phyloP scores from a whole-genome alignment of 2,888 invertebrate species.

The Lochmaea capreae region DNA sequence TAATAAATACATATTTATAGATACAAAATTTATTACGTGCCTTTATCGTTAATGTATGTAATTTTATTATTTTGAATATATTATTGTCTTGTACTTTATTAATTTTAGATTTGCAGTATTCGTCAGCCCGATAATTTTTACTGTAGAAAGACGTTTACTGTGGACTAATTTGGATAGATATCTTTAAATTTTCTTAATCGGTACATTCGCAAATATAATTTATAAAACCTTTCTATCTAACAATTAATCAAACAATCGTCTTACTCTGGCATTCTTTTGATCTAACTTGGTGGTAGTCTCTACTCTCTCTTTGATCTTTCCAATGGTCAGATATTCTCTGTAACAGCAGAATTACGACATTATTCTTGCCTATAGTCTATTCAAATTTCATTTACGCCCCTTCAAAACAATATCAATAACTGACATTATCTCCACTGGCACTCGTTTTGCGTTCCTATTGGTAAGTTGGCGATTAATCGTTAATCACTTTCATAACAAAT shows the following conservation, averaged over 20 bases:
- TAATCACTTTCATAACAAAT: too few species aligned
- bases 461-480: too few species aligned
- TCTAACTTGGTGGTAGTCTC: too few species aligned
- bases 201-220: neutral
- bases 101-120: neutral
- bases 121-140: neutral
- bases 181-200: conserved; percentile 1
- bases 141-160: neutral
- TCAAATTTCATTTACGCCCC: too few species aligned
- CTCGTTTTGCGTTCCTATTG: too few species aligned
- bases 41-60: conserved; percentile 47
- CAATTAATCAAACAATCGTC: neutral
- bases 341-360: too few species aligned
- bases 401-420: too few species aligned
- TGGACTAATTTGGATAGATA: neutral
- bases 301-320: too few species aligned
- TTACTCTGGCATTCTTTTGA: too few species aligned
- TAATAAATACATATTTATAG: conserved; percentile 43
- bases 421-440: too few species aligned
- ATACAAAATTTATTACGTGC: conserved; percentile 51
- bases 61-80: conserved; percentile 20
- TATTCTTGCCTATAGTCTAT: too few species aligned
- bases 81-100: neutral
- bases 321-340: too few species aligned
- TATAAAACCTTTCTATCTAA: neutral